phyloP scores from a whole-genome alignment of 2,888 invertebrate genomes.

The Amiota minor region DNA sequence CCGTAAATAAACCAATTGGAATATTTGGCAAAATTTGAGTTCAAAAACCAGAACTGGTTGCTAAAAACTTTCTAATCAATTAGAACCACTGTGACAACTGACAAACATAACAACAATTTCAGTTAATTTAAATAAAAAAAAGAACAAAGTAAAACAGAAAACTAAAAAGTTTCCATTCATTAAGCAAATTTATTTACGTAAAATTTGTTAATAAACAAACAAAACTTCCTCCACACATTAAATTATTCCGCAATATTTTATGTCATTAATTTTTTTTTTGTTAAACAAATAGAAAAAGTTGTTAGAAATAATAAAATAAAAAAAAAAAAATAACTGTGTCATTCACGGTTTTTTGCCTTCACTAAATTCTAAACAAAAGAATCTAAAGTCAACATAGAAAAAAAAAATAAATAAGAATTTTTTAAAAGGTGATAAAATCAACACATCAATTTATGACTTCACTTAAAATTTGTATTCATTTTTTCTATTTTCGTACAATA shows the following conservation, averaged over 20 bases:
- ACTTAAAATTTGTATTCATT: too few relatives aligned
- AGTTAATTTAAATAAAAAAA: not conserved
- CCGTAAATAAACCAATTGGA: too few relatives aligned
- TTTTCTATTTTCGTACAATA: too few relatives aligned
- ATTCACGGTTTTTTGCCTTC: constrained; percentile 42
- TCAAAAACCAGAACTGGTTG: too few relatives aligned
- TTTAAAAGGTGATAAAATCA: not conserved
- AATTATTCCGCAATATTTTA: not conserved
- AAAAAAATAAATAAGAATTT: constrained; percentile 5
- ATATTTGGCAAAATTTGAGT: too few relatives aligned
- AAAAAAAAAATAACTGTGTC: constrained; percentile 18
- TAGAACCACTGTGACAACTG: too few relatives aligned
- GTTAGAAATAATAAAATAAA: too few relatives aligned
- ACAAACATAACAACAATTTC: too few relatives aligned
- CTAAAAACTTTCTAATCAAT: too few relatives aligned
- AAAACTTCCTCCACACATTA: not conserved
- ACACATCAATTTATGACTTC: not conserved
- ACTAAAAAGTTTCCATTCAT: not conserved
- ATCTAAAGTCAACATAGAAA: constrained; percentile 40
- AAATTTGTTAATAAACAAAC: not conserved
- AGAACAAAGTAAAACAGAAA: not conserved
- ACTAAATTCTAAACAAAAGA: constrained; percentile 42
- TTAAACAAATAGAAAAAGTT: not conserved
- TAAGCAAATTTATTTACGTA: not conserved
- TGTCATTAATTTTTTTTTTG: not conserved